Conservation (phyloP, 2,888 invertebrate species). For the Spodoptera exigua region DNA sequence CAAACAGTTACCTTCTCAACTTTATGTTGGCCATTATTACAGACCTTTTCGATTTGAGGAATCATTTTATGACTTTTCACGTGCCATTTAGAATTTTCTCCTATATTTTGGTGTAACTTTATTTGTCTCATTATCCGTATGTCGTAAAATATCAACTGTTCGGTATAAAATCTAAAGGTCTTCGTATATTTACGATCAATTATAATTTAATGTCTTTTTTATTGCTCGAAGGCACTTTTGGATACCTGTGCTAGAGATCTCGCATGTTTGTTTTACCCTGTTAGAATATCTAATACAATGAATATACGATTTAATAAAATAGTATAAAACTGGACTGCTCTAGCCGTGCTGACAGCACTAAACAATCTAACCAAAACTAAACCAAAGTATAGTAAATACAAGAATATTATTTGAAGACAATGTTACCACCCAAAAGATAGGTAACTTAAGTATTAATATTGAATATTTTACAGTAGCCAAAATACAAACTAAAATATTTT, state of each 20-base stretch:
- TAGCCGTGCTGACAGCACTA: too few relatives aligned
- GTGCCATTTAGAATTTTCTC: slow-evolving; percentile 32
- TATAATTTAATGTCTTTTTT: slow-evolving; percentile 57
- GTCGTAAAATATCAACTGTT: slow-evolving; percentile 55
- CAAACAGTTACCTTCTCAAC: slow-evolving; percentile 61
- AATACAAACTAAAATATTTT: too few relatives aligned
- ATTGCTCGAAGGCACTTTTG: slow-evolving; percentile 28
- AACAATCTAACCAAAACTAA: too few relatives aligned
- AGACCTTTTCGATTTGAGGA: slow-evolving; percentile 60
- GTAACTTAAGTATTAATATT: too few relatives aligned
- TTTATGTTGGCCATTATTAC: slow-evolving; percentile 62
- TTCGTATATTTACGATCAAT: slow-evolving; percentile 53
- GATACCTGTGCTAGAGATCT: slow-evolving; percentile 18
- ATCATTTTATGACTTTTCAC: slow-evolving; percentile 55
- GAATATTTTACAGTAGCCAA: too few relatives aligned
- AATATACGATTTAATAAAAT: too few relatives aligned
- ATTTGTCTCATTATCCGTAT: slow-evolving; percentile 51
- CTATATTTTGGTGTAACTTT: slow-evolving; percentile 39
- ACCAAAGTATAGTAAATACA: too few relatives aligned
- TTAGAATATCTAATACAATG: not conserved
- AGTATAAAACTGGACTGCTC: too few relatives aligned
- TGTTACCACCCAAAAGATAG: too few relatives aligned
- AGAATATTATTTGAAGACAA: too few relatives aligned
- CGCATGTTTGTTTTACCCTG: slow-evolving; percentile 13
- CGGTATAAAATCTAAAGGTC: slow-evolving; percentile 54